Conservation (phyloP, 2,888 invertebrate species). For the Camponotus fellah region DNA sequence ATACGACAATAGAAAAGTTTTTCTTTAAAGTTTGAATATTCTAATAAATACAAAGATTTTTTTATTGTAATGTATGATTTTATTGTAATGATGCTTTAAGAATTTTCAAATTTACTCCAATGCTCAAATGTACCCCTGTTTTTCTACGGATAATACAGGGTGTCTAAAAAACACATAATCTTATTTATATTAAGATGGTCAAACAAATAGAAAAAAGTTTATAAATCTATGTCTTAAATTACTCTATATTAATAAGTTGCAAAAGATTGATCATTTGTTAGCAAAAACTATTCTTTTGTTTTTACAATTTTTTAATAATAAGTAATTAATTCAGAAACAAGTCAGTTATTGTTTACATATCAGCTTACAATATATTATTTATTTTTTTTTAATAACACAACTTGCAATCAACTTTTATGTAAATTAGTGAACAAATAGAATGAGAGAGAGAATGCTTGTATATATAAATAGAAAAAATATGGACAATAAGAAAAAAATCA, state of each 20-base stretch:
- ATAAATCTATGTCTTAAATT: background rate
- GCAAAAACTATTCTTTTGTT: slow-evolving; percentile 14
- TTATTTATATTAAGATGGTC: slow-evolving; percentile 30
- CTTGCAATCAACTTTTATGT: slow-evolving; percentile 22
- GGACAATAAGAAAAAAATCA: slow-evolving; percentile 52
- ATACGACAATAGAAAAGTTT: slow-evolving; percentile 8
- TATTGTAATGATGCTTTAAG: background rate
- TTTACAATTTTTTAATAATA: slow-evolving; percentile 19
- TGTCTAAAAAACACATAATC: slow-evolving; percentile 30
- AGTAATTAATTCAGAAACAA: slow-evolving; percentile 25
- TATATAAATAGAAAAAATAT: slow-evolving; percentile 44
- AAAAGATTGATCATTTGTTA: background rate
- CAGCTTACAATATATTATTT: background rate
- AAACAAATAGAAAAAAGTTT: slow-evolving; percentile 21
- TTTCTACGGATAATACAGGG: slow-evolving; percentile 46
- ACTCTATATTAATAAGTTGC: background rate
- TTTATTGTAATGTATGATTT: background rate
- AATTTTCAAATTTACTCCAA: slow-evolving; percentile 17
- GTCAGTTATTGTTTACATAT: slow-evolving; percentile 1
- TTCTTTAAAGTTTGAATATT: background rate
- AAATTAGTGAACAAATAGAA: slow-evolving; percentile 36
- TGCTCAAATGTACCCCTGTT: slow-evolving; percentile 19
- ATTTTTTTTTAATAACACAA: slow-evolving; percentile 18
- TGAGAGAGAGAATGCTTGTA: slow-evolving; percentile 25
- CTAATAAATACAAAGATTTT: background rate